phyloP scores from a whole-genome alignment of 2,888 invertebrate species.

The Eristalinus aeneus region DNA sequence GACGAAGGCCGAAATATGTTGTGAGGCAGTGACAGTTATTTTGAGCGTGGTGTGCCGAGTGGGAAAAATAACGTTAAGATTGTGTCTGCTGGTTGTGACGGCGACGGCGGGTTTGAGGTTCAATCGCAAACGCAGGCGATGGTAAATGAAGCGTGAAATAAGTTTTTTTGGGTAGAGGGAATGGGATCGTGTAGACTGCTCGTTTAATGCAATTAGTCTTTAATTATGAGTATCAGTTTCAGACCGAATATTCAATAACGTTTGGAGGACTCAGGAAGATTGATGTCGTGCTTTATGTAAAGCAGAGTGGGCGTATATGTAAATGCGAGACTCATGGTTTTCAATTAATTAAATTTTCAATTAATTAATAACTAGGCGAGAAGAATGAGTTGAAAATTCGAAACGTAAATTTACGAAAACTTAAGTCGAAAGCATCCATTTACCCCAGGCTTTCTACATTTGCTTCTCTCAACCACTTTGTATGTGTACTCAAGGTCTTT shows the following conservation, averaged over 20 bases:
- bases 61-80: constrained; percentile 15
- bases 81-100: constrained; percentile 6
- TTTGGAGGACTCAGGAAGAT: not conserved
- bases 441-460: no score
- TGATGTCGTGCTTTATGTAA: not conserved
- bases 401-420: no score
- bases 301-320: no score
- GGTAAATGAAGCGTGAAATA: constrained; percentile 46
- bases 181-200: not conserved
- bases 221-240: not conserved
- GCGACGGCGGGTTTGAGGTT: not conserved
- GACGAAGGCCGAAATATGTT: constrained; percentile 29
- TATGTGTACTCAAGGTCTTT: no score
- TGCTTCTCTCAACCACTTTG: no score
- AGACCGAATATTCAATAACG: not conserved
- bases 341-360: no score
- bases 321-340: no score
- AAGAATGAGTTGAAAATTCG: no score
- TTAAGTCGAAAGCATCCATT: no score
- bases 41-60: constrained; percentile 24
- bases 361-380: no score
- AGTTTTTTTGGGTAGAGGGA: constrained; percentile 6
- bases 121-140: not conserved
- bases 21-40: constrained; percentile 33
- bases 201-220: not conserved